A percentile compares a stretch with the other conserved stretches of the same genome.
Evolutionary conservation across 2,113 vertebrate species (phyloP).

Genomic region (Zosterops lateralis): DNA sequence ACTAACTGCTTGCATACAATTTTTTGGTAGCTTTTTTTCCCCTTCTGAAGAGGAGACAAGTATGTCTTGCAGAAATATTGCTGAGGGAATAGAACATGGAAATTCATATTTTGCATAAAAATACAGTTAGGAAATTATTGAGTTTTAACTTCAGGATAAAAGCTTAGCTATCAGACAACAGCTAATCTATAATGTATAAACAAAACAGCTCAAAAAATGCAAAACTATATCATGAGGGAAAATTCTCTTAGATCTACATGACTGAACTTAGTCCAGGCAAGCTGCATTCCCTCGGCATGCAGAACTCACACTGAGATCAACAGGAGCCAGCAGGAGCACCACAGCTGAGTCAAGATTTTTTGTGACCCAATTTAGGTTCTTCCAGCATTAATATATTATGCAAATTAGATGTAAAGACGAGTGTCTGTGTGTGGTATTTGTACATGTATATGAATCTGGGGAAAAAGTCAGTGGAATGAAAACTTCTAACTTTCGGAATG

Average conservation of each 20-base stretch:
- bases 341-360: neutral
- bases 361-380: neutral
- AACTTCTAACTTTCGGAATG: neutral
- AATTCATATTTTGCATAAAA: neutral
- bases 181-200: conserved; percentile 31
- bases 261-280: conserved; percentile 8
- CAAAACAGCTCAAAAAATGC: neutral
- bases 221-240: neutral
- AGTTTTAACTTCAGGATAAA: neutral
- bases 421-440: neutral
- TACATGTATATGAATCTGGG: neutral
- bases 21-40: neutral
- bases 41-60: neutral
- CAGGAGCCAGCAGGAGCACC: neutral
- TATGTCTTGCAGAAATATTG: neutral
- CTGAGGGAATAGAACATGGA: neutral
- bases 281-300: neutral
- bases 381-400: neutral
- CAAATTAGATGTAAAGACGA: neutral
- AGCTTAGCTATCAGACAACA: conserved; percentile 9
- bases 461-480: neutral
- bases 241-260: conserved; percentile 8
- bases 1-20: neutral
- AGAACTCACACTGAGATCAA: conserved; percentile 13
- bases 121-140: neutral